Evolutionary conservation across 2,797 vertebrate genomes (phyloP), one percentile per base, ranked within the genome.

Genomic region (Rhinatrema bivittatum): DNA sequence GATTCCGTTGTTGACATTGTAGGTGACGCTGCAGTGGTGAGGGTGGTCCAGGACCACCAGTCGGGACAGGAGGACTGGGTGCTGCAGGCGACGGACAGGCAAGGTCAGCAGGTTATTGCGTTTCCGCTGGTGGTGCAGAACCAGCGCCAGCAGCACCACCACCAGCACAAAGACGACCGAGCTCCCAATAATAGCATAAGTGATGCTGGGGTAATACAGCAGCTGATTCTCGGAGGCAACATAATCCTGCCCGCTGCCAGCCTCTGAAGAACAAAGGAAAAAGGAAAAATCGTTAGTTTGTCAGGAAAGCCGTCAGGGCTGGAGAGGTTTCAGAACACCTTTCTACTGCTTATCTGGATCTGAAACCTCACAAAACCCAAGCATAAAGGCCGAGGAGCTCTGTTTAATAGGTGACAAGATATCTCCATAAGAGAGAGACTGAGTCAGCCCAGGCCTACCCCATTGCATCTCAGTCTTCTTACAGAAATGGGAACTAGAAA

Each of bases 71-170:
- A 98, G 86, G 45, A 98, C 84, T 0, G 94, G 94, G 62, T 90
- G 89, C 66, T 97, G 93, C 49, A 87, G 77, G 9, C 93, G 84
- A 1, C 88, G 89, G 50, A 93, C 90, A 0, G 91, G 90, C 37
- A 92, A 79, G 1, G 91, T 87, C 77, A 98, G 74, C 33, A 97
- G 86, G 7, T 91, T 87, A 36, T 89, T 96, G 29, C 93, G 81
- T 47, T 98, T 98, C 42, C 94, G 84, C 60, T 98, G 95, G 59
- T 98, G 95, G 58, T 98, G 95, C 40, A 98, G 70, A 43, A 95
- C 88, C 15, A 98, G 46, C 1, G 94, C 94, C 7, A 98, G 69
- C 19, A 98, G 68, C 1, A 93, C 94, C 65, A 98, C 93, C 56
- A 97, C 91, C 22, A 98, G 76, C 6, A 97, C 90, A 0, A 98